A percentile compares a stretch with the other conserved stretches of the same genome.
Conservation (phyloP, 2,888 invertebrate genomes). For the Melikaiella ostensackeni region DNA sequence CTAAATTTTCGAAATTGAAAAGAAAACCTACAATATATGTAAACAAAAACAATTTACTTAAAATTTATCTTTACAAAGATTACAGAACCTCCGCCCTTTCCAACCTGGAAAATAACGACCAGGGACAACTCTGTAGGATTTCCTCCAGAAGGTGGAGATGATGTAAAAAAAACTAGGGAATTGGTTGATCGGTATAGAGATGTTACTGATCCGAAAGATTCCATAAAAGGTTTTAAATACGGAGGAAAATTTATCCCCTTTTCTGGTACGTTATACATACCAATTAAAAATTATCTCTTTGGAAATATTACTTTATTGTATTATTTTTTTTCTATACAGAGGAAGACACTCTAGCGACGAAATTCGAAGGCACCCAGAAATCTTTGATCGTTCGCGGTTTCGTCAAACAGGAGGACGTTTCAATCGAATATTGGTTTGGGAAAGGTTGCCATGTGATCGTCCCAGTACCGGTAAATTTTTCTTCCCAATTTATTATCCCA, state of each 20-base stretch:
- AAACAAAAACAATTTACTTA: not conserved
- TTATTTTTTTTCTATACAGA: slow-evolving; percentile 36
- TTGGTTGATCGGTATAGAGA: slow-evolving; percentile 41
- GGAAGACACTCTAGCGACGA: slow-evolving; percentile 46
- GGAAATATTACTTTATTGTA: no score
- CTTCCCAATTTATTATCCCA: not conserved
- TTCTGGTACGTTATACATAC: slow-evolving; percentile 48
- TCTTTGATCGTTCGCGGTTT: slow-evolving; percentile 50
- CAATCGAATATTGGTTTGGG: slow-evolving; percentile 50
- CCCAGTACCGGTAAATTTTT: slow-evolving; percentile 42
- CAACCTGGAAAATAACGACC: slow-evolving; percentile 42
- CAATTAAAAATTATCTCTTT: no score
- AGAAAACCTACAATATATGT: not conserved
- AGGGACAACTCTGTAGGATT: not conserved
- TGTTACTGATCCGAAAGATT: slow-evolving; percentile 46
- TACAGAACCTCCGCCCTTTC: slow-evolving; percentile 42
- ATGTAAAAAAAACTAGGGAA: not conserved
- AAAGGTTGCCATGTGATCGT: slow-evolving; percentile 48
- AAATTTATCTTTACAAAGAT: slow-evolving; percentile 40
- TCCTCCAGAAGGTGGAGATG: slow-evolving; percentile 18
- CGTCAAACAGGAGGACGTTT: slow-evolving; percentile 45
- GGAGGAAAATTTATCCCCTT: slow-evolving; percentile 57
- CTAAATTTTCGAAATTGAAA: not conserved
- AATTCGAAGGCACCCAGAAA: slow-evolving; percentile 43
- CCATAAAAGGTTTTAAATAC: slow-evolving; percentile 57